Percentiles rank a stretch among this genome's conserved stretches.
Conservation (phyloP, 2,797 vertebrate species). For the Myotis planiceps region DNA sequence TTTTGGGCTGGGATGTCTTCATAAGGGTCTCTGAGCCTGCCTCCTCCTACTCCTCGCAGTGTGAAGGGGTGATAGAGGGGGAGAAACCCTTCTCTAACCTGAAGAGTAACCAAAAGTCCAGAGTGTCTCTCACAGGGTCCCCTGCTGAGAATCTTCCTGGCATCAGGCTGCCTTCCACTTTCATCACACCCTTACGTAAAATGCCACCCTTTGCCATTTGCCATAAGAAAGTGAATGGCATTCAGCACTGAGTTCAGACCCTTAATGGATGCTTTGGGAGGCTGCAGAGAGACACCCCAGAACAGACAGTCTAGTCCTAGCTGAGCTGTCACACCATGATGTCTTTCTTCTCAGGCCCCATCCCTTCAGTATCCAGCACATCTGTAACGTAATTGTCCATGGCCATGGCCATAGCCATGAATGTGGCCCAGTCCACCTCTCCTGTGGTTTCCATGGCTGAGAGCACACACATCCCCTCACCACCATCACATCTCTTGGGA, state of each 20-base stretch:
- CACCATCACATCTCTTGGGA: not conserved
- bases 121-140: not conserved
- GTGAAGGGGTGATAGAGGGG: rapidly evolving
- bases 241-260: not conserved
- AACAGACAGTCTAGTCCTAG: not conserved
- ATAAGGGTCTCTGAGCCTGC: not conserved
- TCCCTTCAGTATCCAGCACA: not conserved
- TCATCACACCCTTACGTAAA: not conserved
- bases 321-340: not conserved
- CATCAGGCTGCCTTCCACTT: not conserved
- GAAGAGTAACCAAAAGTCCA: not conserved
- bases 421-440: not conserved
- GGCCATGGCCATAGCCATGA: not conserved
- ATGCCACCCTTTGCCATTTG: not conserved
- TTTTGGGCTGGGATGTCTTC: not conserved
- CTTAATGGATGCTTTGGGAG: not conserved
- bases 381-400: not conserved
- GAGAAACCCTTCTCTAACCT: not conserved
- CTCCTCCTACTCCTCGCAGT: not conserved
- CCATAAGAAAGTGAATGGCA: not conserved
- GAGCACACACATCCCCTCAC: not conserved
- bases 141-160: not conserved
- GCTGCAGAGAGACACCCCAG: not conserved
- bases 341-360: not conserved
- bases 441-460: not conserved